A percentile compares a stretch with the other conserved stretches of the same genome.
Conservation (phyloP, 1,140 invertebrate genomes). For the Panagrolaimus sp. region DNA sequence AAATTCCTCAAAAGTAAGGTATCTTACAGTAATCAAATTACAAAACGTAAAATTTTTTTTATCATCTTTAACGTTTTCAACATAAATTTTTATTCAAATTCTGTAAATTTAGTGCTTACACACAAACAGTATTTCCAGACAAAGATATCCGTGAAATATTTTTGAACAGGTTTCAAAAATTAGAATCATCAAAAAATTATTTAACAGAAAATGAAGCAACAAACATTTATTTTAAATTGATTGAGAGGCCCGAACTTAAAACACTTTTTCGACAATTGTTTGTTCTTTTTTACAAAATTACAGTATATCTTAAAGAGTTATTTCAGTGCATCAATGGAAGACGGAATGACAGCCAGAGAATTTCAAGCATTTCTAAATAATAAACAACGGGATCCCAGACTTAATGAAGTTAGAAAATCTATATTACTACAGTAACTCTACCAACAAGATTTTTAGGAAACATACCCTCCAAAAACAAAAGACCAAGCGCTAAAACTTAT, state of each 20-base stretch:
- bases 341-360: not conserved
- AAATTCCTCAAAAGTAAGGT: constrained; percentile 7
- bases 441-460: not conserved
- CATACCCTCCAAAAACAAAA: not conserved
- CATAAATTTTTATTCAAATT: too few species aligned
- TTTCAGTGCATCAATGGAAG: constrained; percentile 2
- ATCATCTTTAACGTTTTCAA: too few species aligned
- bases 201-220: not conserved
- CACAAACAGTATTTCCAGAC: not conserved
- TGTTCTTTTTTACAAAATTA: not conserved
- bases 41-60: too few species aligned
- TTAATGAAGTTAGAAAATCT: not conserved
- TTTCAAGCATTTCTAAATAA: not conserved
- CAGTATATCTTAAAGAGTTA: not conserved
- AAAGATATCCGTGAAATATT: not conserved
- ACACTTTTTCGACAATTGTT: not conserved
- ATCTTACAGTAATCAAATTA: too few species aligned
- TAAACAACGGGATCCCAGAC: constrained; percentile 2
- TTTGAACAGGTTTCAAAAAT: not conserved
- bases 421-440: not conserved
- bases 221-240: not conserved
- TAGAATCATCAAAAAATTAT: not conserved
- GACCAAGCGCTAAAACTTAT: not conserved
- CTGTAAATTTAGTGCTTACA: constrained; percentile 9
- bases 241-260: not conserved